These are phyloP conservation scores for Eurystomus gularis DNA, from an alignment of 2,113 vertebrate genomes.

Conservation along the genomic window DNA sequence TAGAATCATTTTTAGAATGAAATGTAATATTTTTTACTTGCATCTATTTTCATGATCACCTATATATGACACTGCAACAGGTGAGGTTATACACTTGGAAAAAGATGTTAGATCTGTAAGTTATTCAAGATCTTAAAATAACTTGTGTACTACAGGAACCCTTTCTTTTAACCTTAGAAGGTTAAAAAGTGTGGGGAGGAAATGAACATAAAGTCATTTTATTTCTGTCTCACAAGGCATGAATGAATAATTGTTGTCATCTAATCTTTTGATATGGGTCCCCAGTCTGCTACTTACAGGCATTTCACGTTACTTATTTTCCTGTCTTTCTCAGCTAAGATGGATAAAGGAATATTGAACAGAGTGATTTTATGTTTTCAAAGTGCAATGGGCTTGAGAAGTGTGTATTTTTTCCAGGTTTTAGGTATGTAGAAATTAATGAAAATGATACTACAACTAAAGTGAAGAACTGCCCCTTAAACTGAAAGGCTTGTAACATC, in stretches of 20 bases:
- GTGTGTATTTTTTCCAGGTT: background rate
- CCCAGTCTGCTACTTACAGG: background rate
- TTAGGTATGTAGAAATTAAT: background rate
- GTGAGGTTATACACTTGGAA: slow-evolving; percentile 38
- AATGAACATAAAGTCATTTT: background rate
- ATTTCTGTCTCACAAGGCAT: background rate
- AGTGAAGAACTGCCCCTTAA: background rate
- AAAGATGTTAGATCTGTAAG: slow-evolving; percentile 40
- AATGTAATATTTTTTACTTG: slow-evolving; percentile 21
- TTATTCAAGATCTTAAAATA: slow-evolving; percentile 63
- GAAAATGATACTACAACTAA: background rate
- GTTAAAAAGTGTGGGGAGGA: background rate
- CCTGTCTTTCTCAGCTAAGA: background rate
- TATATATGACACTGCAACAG: slow-evolving; percentile 47
- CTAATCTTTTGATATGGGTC: background rate
- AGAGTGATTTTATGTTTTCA: background rate
- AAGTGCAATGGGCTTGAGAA: background rate
- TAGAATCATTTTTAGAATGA: slow-evolving; percentile 36
- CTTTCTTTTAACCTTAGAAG: slow-evolving; percentile 34
- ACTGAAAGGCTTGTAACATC: slow-evolving; percentile 16
- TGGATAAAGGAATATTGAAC: background rate
- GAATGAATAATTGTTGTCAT: background rate
- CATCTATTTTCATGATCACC: slow-evolving; percentile 45
- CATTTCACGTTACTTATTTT: background rate
- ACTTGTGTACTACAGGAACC: slow-evolving; percentile 23